Percentiles rank a stretch among this genome's conserved stretches.
phyloP scores from a whole-genome alignment of 2,888 invertebrate genomes.

The Deroplatys truncata region DNA sequence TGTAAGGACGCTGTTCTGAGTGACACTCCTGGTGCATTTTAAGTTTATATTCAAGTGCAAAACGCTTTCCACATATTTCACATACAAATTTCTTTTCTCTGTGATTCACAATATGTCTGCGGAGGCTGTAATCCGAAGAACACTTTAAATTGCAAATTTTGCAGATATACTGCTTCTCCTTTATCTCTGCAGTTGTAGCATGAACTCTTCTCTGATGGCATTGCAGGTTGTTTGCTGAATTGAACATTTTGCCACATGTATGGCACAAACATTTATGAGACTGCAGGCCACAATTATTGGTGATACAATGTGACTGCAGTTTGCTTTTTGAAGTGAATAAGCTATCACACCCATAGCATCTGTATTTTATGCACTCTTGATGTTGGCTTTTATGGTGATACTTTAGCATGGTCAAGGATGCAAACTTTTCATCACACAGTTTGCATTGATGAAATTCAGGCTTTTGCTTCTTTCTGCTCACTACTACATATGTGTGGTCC shows the following conservation, averaged over 20 bases:
- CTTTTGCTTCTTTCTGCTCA: neutral
- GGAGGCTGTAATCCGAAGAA: neutral
- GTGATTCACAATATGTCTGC: neutral
- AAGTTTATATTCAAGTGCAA: constrained; percentile 18
- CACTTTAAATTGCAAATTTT: neutral
- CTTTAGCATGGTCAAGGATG: neutral
- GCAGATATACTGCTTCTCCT: neutral
- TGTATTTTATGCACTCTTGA: neutral
- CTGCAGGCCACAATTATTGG: neutral
- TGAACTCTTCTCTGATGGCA: neutral
- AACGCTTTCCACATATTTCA: constrained; percentile 29
- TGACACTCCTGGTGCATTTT: constrained; percentile 50
- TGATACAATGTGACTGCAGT: neutral
- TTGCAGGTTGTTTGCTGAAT: neutral
- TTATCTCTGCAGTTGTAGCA: neutral
- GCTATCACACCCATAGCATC: neutral
- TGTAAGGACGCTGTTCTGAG: constrained; percentile 41
- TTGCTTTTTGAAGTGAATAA: neutral
- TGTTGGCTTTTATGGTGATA: neutral
- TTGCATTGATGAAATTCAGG: neutral
- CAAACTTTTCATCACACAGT: neutral
- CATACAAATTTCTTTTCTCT: constrained; percentile 2
- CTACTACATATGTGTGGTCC: neutral
- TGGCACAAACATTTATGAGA: neutral
- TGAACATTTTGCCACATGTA: neutral